Conservation (phyloP, 2,888 invertebrate genomes). For the Azorinus chamasolen region DNA sequence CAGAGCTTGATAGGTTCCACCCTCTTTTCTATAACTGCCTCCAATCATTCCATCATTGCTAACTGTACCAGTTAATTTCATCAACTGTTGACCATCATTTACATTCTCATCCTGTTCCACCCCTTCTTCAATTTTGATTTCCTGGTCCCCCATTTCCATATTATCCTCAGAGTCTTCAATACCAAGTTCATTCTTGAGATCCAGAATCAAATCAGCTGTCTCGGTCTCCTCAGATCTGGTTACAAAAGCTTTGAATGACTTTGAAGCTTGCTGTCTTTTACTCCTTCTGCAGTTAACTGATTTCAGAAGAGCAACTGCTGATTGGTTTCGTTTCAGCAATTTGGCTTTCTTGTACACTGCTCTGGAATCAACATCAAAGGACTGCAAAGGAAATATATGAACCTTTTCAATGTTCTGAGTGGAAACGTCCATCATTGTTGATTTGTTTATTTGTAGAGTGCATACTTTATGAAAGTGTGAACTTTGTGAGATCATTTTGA, state of each 20-base stretch:
- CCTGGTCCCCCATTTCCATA: not conserved
- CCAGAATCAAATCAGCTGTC: constrained; percentile 13
- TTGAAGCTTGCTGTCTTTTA: not conserved
- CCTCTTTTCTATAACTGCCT: too few relatives aligned
- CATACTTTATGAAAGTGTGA: too few relatives aligned
- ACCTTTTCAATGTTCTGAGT: too few relatives aligned
- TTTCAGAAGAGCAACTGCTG: constrained; percentile 33
- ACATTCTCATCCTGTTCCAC: not conserved
- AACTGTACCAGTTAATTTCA: too few relatives aligned
- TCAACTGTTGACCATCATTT: too few relatives aligned
- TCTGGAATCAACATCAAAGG: constrained; percentile 43
- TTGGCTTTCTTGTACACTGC: constrained; percentile 41
- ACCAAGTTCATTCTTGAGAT: not conserved
- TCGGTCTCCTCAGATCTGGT: constrained; percentile 1
- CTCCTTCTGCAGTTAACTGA: constrained; percentile 9
- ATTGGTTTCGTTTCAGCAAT: constrained; percentile 13
- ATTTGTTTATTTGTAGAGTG: too few relatives aligned
- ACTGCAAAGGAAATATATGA: constrained; percentile 17
- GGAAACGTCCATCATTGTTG: too few relatives aligned
- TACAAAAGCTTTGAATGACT: not conserved
- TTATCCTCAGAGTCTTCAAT: not conserved
- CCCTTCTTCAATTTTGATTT: not conserved
- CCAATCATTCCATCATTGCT: too few relatives aligned
- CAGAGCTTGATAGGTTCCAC: too few relatives aligned
- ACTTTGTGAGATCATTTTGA: too few relatives aligned